Evolutionary conservation across 1,140 invertebrate species (phyloP), one percentile per base, ranked within the genome.

Genomic region (Drosophila busckii): DNA sequence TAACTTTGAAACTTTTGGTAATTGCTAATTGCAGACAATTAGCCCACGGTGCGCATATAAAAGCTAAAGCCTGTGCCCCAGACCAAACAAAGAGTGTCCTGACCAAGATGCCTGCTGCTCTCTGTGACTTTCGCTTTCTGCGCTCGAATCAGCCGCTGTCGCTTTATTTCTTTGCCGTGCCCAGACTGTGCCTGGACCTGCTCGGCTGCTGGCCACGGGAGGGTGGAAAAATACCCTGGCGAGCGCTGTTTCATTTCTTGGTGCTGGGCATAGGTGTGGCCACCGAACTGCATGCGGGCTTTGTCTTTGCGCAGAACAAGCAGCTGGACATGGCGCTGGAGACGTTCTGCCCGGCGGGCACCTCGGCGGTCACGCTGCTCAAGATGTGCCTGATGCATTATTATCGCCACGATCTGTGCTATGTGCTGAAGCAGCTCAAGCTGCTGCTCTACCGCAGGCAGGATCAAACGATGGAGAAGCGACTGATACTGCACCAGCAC

Each of bases 331-430:
- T 68, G 7, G 76, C 71, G 0, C 32, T 85, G 69, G 83, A 85
- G 53, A 85, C 83, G 0, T 60, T 85, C 25, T 85, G 83, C 37
- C 83, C 83, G 29, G 83, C 76, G 0, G 58, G 53, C 10, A 85
- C 83, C 0, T 85, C 83, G 9, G 71, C 83, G 0, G 83, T 85
- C 0, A 83, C 83, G 1, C 41, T 85, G 15, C 44, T 85, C 1
- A 85, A 85, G 26, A 85, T 85, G 83, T 52, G 52, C 4, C 34
- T 83, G 0, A 64, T 85, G 37, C 63, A 58, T 9, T 45, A 34
- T 12, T 75, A 63, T 23, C 65, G 76, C 0, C 9, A 16, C 1
- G 71, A 85, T 16, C 28, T 85, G 4, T 10, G 46, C n/a, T 23
- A 40, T 2, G 60, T 83, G 22, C 22, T 76, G 4, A 6, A 15